Evolutionary conservation across 1,140 invertebrate genomes (phyloP).

Genomic region (Dendroctonus valens): DNA sequence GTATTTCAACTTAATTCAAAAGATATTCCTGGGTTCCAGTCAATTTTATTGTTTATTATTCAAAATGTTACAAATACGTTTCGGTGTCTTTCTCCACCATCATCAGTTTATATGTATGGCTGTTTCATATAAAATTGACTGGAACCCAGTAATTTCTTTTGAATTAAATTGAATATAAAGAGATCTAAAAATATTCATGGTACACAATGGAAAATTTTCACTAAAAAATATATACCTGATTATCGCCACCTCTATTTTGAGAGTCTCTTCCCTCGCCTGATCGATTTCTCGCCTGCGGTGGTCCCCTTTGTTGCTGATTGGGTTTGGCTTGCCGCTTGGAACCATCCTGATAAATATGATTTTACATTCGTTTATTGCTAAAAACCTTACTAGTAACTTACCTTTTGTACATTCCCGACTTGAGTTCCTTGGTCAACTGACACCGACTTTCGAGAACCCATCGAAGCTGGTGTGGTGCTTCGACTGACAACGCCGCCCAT

Average conservation of each 20-base stretch:
- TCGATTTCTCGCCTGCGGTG: slow-evolving; percentile 24
- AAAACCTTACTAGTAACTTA: slow-evolving; percentile 6
- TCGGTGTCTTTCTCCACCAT: no score
- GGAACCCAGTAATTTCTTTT: no score
- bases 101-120: no score
- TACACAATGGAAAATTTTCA: no score
- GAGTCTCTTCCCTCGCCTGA: slow-evolving; percentile 44
- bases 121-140: no score
- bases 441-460: slow-evolving; percentile 71
- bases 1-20: no score
- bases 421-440: slow-evolving; percentile 82
- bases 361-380: slow-evolving; percentile 1
- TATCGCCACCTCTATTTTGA: slow-evolving; percentile 37
- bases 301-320: slow-evolving; percentile 46
- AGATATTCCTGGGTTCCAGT: no score
- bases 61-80: no score
- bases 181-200: background rate
- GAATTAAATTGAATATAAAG: background rate
- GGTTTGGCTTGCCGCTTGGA: slow-evolving; percentile 45
- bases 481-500: slow-evolving; percentile 72
- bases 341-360: slow-evolving; percentile 34
- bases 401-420: slow-evolving; percentile 40
- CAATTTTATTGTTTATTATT: no score
- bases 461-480: slow-evolving; percentile 71
- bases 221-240: slow-evolving; percentile 15